Evolutionary conservation across 2,113 vertebrate species (phyloP), one percentile per base, ranked within the genome.

Genomic region (Alces alces): DNA sequence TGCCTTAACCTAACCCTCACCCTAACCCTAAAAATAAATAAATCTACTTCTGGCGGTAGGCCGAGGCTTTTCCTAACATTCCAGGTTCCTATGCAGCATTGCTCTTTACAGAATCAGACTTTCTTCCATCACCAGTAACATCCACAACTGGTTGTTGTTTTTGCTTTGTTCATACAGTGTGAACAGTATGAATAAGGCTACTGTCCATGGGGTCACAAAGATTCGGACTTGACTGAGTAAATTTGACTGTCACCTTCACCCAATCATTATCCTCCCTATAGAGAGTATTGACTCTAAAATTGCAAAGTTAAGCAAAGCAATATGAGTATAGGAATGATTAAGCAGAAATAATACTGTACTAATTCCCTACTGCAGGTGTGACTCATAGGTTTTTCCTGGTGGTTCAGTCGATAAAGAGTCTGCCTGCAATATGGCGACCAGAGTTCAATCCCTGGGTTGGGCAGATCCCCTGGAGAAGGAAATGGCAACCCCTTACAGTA

Each of bases 71-170:
- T 45, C n/a, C 19, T 39, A 23, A 39, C 10, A 0, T 2, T 23
- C 19, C 10, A 70, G 5, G 10, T 23, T 39, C n/a, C 66, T 70
- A 3, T 70, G n/a, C n/a, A 70, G n/a, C 36, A 70, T 70, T 70
- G 19, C n/a, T 39, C 66, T 70, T 39, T 70, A 70, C 10, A 39
- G 5, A 19, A 23, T 36, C 0, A 0, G 2, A 12, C n/a, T 36
- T 70, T 23, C 19, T 70, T 70, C n/a, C 19, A 23, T 39, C 19
- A 39, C n/a, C n/a, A 23, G n/a, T 39, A 39, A 36, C 66, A 39
- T 39, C 9, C 19, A 70, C n/a, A 70, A 39, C 0, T 39, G 66
- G 9, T 5, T 70, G 36, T 23, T 39, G n/a, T 70, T 70, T 36
- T 70, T 70, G n/a, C n/a, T 70, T 39, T 70, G 5, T 70, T 39